Base-by-base conservation (phyloP, 2,888 invertebrate species). In the Mesorhabditis sp. region DNA sequence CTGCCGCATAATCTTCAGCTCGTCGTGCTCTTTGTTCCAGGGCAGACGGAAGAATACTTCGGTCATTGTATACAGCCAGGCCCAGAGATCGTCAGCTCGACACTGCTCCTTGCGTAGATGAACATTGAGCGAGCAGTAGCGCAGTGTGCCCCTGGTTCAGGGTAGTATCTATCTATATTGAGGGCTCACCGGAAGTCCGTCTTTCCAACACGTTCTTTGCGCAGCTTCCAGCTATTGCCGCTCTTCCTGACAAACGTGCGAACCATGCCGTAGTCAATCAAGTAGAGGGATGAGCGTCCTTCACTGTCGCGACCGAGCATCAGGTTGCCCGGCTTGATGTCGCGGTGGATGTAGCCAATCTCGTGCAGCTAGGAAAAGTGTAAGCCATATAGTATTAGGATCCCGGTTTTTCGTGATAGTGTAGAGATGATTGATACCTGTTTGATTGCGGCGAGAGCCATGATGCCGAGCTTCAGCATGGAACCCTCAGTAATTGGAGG, bases 11-110 rank as follows among this genome's bases (percentile, higher is more conserved):
- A 50, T 50, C 58, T 50, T 50, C n/a, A 13, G 10, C 58, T 50
- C 58, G n/a, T 50, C 58, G 58, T 50, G 7, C 58, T 50, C 58
- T 50, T 50, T 50, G 58, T 50, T 50, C 58, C 58, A 50, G 7
- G 58, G 58, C 58, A 50, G n/a, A n/a, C 58, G 58, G n/a, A 50
- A 50, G 58, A 13, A n/a, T n/a, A 50, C 58, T 50, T 50, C 58
- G 10, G 58, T 50, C 58, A 50, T 50, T n/a, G 58, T 13, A 50
- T 50, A 50, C 58, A 50, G 58, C 58, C 7, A 50, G 10, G 58
- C 7, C 58, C 58, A 50, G 58, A 50, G 58, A 50, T 50, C 58
- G n/a, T 50, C 58, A n/a, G 58, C 58, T 10, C 58, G 58, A 50
- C 58, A 50, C n/a, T 50, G 58, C n/a, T 50, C 58, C 58, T n/a